Evolutionary conservation across 1,140 invertebrate species (phyloP).

Genomic region (Drosophila sproati): DNA sequence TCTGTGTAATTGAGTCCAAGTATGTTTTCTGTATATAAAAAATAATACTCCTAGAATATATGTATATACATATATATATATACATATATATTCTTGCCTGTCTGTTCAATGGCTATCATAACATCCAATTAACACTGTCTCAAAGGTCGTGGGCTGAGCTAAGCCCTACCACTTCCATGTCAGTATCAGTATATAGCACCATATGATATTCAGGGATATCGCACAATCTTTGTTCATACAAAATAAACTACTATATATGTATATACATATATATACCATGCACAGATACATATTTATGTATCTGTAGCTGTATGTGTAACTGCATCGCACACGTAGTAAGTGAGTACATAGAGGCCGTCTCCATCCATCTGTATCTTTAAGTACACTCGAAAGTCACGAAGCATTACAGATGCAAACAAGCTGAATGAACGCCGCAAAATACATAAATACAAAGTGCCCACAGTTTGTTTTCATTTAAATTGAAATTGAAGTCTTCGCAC

Average conservation of each 20-base stretch:
- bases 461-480: slow-evolving; percentile 83
- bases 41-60: background rate
- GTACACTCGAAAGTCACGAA: slow-evolving; percentile 79
- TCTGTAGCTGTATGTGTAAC: slow-evolving; percentile 51
- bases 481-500: slow-evolving; percentile 71
- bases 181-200: slow-evolving; percentile 32
- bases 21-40: background rate
- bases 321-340: slow-evolving; percentile 57
- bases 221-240: slow-evolving; percentile 11
- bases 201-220: slow-evolving; percentile 28
- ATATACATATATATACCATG: background rate
- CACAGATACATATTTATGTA: slow-evolving; percentile 30
- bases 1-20: no score
- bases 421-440: slow-evolving; percentile 78
- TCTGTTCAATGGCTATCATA: slow-evolving; percentile 38
- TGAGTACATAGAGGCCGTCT: slow-evolving; percentile 38
- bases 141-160: slow-evolving; percentile 36
- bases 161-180: slow-evolving; percentile 2
- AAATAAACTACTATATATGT: slow-evolving; percentile 1
- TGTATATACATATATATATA: background rate
- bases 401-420: slow-evolving; percentile 82
- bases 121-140: slow-evolving; percentile 65
- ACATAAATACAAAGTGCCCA: slow-evolving; percentile 81
- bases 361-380: slow-evolving; percentile 79
- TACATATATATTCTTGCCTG: background rate